Conservation (phyloP, 1,140 invertebrate species). For the Ceratina australensis region DNA sequence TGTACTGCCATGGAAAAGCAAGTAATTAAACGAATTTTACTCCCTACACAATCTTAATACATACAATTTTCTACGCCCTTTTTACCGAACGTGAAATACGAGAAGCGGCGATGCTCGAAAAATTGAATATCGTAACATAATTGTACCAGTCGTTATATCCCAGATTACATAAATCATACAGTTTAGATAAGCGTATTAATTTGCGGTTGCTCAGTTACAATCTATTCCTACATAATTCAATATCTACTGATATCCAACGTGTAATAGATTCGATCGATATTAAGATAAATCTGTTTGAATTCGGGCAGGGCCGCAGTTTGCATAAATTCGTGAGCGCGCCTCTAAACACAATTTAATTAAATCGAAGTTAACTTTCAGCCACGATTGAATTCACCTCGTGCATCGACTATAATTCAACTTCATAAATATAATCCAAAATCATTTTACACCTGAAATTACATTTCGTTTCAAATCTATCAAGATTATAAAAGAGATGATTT, state of each 20-base stretch:
- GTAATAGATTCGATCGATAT: constrained; percentile 49
- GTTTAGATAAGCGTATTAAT: background rate
- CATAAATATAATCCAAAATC: too few species aligned
- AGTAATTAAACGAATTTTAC: constrained; percentile 12
- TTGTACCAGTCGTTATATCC: background rate
- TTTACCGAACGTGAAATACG: background rate
- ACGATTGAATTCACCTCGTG: too few species aligned
- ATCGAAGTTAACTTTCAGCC: too few species aligned
- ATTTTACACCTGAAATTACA: too few species aligned
- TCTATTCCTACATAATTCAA: background rate
- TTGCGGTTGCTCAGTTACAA: constrained; percentile 2
- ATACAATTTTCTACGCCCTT: background rate
- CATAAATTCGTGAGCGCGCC: too few species aligned
- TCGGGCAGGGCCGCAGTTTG: background rate
- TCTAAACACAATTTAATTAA: too few species aligned
- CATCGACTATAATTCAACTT: too few species aligned
- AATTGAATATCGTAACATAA: background rate
- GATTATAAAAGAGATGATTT: too few species aligned
- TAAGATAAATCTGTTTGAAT: background rate
- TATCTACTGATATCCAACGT: constrained; percentile 4
- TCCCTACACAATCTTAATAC: background rate
- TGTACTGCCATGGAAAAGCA: constrained; percentile 70
- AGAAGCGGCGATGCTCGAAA: too few species aligned
- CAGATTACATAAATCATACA: background rate
- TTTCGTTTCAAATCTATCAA: too few species aligned